Conservation (phyloP, 2,797 vertebrate genomes). For the Hypotaenidia philippensis region DNA sequence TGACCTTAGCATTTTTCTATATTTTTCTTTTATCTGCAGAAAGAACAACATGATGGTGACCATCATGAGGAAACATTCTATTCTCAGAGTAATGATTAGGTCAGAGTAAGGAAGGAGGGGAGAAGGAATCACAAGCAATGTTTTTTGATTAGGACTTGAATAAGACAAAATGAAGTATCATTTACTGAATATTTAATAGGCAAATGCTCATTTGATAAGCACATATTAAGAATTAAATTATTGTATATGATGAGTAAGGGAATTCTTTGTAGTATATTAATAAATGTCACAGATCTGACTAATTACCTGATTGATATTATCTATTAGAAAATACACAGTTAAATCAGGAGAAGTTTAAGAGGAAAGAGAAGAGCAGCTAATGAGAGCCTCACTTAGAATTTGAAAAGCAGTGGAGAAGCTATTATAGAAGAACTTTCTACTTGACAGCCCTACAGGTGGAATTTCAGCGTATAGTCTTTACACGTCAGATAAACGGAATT, state of each 20-base stretch:
- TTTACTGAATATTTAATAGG: neutral
- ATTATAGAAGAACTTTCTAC: neutral
- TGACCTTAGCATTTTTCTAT: neutral
- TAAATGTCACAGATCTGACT: neutral
- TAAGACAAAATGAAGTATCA: neutral
- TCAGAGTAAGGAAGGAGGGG: neutral
- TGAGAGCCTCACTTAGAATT: neutral
- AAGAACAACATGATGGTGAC: neutral
- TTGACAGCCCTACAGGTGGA: neutral
- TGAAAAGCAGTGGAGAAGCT: neutral
- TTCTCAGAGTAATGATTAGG: neutral
- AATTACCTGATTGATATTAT: neutral
- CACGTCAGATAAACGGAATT: neutral
- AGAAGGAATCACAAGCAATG: neutral
- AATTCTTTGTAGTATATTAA: neutral
- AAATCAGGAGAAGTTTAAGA: neutral
- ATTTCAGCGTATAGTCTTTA: neutral
- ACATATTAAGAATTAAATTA: neutral
- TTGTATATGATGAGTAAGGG: neutral
- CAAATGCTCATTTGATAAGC: neutral
- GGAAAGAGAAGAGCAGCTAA: neutral
- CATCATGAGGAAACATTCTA: neutral
- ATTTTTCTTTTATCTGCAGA: neutral
- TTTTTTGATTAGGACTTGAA: neutral
- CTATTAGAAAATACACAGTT: neutral